phyloP scores from a whole-genome alignment of 2,113 vertebrate species.

The Eptesicus fuscus region DNA sequence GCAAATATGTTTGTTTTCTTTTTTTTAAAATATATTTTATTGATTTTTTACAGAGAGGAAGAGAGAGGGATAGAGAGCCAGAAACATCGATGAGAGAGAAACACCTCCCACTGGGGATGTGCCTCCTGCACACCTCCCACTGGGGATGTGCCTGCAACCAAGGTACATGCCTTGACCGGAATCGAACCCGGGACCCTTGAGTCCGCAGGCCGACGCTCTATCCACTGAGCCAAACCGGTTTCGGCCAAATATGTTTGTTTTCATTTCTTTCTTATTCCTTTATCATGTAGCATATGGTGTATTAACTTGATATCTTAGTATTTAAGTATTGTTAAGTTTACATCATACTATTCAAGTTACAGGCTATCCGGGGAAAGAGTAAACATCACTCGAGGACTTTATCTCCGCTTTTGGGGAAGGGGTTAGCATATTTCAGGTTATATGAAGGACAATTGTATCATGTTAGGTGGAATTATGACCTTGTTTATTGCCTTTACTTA shows the following conservation, averaged over 20 bases:
- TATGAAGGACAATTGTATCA: neutral
- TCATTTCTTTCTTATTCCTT: neutral
- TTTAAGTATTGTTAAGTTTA: neutral
- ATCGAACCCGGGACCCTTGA: no score
- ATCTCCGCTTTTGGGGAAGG: neutral
- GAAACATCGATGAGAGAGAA: no score
- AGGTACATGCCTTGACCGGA: no score
- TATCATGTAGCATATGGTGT: neutral
- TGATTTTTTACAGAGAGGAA: no score
- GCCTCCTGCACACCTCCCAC: no score
- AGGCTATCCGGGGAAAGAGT: neutral
- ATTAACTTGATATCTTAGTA: neutral
- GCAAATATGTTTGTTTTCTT: neutral
- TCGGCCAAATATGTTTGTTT: neutral
- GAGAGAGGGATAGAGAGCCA: no score
- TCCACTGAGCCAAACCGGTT: no score
- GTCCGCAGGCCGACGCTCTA: no score
- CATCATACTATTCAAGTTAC: neutral
- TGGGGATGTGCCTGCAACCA: no score
- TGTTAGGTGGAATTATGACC: neutral
- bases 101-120: no score
- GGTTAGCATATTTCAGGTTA: neutral
- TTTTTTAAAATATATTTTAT: no score
- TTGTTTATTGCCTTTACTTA: neutral
- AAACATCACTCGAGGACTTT: neutral